Conservation (phyloP, 2,113 vertebrate genomes). For the Casuarius casuarius region DNA sequence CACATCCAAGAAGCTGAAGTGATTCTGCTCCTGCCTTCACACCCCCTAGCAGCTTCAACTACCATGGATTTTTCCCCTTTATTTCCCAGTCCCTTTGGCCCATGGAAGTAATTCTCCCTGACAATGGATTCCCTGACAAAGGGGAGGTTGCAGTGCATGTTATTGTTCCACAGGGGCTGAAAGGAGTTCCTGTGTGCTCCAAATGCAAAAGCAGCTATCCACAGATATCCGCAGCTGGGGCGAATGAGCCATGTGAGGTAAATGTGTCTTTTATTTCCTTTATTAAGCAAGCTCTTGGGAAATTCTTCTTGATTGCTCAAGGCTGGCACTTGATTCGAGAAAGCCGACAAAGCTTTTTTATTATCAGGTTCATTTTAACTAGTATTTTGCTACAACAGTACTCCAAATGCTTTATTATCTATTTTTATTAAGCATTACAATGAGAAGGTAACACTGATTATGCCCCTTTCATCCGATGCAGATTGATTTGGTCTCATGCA, state of each 20-base stretch:
- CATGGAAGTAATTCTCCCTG: neutral
- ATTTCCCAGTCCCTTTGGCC: neutral
- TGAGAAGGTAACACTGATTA: constrained; percentile 27
- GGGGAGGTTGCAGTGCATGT: neutral
- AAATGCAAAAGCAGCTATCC: neutral
- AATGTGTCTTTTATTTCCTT: constrained; percentile 20
- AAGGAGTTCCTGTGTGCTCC: neutral
- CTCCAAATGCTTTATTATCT: constrained; percentile 31
- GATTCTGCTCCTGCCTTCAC: neutral
- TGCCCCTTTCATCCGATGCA: neutral
- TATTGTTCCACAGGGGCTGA: neutral
- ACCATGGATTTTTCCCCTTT: neutral
- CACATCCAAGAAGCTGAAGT: neutral
- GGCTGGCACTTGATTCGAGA: constrained; percentile 7
- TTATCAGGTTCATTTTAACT: constrained; percentile 30
- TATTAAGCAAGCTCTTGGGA: constrained; percentile 43
- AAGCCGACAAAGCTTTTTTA: constrained; percentile 16
- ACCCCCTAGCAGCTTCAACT: neutral
- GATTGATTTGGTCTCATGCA: neutral
- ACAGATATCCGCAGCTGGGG: neutral
- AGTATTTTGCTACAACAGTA: constrained; percentile 18
- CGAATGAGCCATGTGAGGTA: neutral
- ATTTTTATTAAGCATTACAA: constrained; percentile 35
- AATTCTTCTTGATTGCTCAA: constrained; percentile 41
- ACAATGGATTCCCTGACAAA: neutral